phyloP scores from a whole-genome alignment of 1,140 invertebrate species.

The Meloidogyne floridensis region DNA sequence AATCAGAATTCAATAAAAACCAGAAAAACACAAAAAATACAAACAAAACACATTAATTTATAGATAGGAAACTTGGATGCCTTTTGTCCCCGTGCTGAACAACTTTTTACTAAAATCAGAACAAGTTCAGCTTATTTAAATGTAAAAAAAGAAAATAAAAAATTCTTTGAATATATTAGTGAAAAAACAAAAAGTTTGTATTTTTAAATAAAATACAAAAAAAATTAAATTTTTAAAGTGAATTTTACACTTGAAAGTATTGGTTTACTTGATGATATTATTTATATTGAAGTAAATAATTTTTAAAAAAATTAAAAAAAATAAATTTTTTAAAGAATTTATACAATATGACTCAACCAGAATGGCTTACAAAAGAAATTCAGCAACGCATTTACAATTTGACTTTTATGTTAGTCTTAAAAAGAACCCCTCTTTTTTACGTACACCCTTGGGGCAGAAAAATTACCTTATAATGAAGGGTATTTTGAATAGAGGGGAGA shows the following conservation, averaged over 20 bases:
- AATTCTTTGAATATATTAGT: constrained; percentile 30
- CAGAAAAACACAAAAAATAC: too few species aligned
- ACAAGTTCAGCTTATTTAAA: constrained; percentile 29
- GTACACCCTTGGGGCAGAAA: too few species aligned
- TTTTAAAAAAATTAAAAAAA: background rate
- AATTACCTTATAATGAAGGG: too few species aligned
- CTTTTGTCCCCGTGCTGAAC: constrained; percentile 47
- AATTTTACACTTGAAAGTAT: constrained; percentile 41
- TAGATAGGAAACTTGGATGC: constrained; percentile 47
- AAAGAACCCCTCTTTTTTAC: too few species aligned
- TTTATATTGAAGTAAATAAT: constrained; percentile 53
- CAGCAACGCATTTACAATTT: constrained; percentile 42
- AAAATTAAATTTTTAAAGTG: constrained; percentile 44
- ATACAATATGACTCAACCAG: constrained; percentile 57
- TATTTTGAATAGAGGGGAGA: too few species aligned
- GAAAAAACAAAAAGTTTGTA: constrained; percentile 2
- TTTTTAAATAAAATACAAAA: background rate
- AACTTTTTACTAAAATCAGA: constrained; percentile 36
- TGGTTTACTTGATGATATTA: constrained; percentile 45
- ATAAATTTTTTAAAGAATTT: constrained; percentile 34
- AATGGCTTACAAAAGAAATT: constrained; percentile 50
- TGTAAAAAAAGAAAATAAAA: background rate
- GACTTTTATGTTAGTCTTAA: constrained; percentile 25
- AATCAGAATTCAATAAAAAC: too few species aligned
- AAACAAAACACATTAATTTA: too few species aligned